These are phyloP conservation scores for Anthopleura sola DNA, from an alignment of 64 coral and sea anemone genomes.

Conservation along the genomic window DNA sequence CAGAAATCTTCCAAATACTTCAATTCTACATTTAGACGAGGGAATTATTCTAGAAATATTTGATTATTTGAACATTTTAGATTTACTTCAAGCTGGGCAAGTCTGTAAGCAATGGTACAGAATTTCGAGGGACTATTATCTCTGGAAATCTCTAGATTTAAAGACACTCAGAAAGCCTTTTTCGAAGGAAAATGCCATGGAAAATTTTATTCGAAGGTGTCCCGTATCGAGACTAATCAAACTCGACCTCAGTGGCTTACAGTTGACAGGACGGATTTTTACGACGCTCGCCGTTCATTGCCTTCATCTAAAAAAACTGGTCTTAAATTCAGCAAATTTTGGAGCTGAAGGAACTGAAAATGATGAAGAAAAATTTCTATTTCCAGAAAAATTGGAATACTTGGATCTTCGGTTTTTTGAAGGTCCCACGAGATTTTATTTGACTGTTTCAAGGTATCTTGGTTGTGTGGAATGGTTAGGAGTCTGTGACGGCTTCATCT, in stretches of 20 bases:
- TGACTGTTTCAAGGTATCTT: constrained; percentile 45
- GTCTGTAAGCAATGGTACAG: constrained; percentile 60
- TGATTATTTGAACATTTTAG: not conserved
- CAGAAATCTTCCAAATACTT: not conserved
- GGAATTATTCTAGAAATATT: not conserved
- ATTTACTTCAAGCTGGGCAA: constrained; percentile 39
- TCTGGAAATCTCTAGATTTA: constrained; percentile 67
- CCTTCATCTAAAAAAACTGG: constrained; percentile 27
- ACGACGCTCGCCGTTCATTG: constrained; percentile 43
- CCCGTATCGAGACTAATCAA: not conserved
- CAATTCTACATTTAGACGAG: not conserved
- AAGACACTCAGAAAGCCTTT: not conserved
- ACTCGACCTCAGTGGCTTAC: constrained; percentile 66
- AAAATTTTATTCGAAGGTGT: not conserved
- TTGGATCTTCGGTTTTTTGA: constrained; percentile 61
- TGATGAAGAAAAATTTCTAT: constrained; percentile 1
- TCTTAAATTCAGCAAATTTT: constrained; percentile 48
- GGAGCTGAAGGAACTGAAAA: not conserved
- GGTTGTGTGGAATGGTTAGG: constrained; percentile 54
- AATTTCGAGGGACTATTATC: constrained; percentile 36
- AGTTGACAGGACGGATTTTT: constrained; percentile 28
- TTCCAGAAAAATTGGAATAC: constrained; percentile 50
- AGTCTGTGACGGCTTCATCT: constrained; percentile 60
- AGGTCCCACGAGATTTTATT: constrained; percentile 34
- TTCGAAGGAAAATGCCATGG: not conserved